Conservation (phyloP, 2,888 invertebrate genomes). For the Monopis laevigella region DNA sequence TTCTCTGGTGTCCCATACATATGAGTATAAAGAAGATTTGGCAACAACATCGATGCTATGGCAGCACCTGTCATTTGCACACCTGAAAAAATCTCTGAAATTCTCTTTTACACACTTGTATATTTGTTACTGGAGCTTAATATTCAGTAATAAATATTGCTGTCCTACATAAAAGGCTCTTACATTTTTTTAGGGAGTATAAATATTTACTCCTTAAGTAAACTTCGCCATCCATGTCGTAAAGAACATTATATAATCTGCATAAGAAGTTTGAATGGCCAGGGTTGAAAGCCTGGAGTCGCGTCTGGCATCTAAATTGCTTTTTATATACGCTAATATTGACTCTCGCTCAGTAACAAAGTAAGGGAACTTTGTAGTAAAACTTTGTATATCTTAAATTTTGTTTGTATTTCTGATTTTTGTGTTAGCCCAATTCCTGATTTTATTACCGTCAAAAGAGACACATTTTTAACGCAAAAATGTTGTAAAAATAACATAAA, state of each 20-base stretch:
- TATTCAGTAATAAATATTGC: no score
- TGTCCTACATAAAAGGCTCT: no score
- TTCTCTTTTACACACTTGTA: no score
- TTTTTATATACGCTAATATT: slow-evolving; percentile 49
- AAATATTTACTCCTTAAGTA: slow-evolving; percentile 59
- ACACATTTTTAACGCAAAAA: no score
- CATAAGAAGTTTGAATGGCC: slow-evolving; percentile 63
- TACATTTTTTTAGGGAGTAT: slow-evolving; percentile 16
- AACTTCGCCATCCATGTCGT: slow-evolving; percentile 59
- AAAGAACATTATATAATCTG: slow-evolving; percentile 62
- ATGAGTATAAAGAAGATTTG: slow-evolving; percentile 43
- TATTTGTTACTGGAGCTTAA: no score
- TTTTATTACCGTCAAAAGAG: no score
- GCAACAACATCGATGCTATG: slow-evolving; percentile 44
- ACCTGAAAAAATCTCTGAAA: slow-evolving; percentile 15
- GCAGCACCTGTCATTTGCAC: slow-evolving; percentile 41
- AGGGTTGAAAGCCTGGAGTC: slow-evolving; percentile 53
- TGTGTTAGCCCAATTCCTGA: no score
- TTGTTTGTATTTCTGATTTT: slow-evolving; percentile 5
- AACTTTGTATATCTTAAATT: slow-evolving; percentile 10
- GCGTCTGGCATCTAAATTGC: slow-evolving; percentile 60
- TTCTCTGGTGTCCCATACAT: no score
- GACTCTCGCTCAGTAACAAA: slow-evolving; percentile 19
- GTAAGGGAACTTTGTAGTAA: slow-evolving; percentile 4
- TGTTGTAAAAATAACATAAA: no score